phyloP scores from a whole-genome alignment of 2,113 vertebrate genomes.

The Ailuropoda melanoleuca region DNA sequence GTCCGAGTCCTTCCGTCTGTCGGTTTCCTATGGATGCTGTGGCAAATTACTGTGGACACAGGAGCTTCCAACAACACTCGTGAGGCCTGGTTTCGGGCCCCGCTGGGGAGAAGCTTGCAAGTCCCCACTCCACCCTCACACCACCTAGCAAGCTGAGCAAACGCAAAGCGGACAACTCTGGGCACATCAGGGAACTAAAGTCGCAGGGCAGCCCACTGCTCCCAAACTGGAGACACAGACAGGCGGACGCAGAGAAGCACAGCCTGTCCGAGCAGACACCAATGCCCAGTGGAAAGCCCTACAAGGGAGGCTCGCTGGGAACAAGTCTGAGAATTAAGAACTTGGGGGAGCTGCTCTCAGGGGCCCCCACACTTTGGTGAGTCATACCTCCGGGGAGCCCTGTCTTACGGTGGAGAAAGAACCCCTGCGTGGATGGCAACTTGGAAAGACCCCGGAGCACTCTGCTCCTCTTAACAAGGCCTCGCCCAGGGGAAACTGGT shows the following conservation, averaged over 20 bases:
- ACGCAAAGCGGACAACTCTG: rapidly evolving
- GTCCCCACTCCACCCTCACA: too few species aligned
- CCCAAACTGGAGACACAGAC: not conserved
- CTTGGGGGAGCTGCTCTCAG: not conserved
- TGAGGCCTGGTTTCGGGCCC: too few species aligned
- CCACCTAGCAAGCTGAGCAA: not conserved
- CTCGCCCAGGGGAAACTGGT: too few species aligned
- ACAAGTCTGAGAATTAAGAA: not conserved
- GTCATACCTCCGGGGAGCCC: not conserved
- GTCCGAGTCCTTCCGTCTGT: not conserved
- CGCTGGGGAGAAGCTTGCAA: rapidly evolving
- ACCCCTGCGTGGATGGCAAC: rapidly evolving
- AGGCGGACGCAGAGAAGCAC: not conserved
- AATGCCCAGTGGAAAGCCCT: rapidly evolving
- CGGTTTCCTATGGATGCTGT: too few species aligned
- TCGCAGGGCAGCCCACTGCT: not conserved
- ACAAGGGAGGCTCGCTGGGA: not conserved
- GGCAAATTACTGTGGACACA: too few species aligned
- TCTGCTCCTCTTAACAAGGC: not conserved
- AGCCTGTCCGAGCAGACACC: not conserved
- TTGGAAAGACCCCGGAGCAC: too few species aligned
- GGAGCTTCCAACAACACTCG: not conserved
- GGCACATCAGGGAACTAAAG: not conserved
- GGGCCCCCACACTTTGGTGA: not conserved
- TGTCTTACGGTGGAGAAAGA: too few species aligned